Evolutionary conservation across 1,140 invertebrate genomes (phyloP).

Genomic region (Eueides isabella): DNA sequence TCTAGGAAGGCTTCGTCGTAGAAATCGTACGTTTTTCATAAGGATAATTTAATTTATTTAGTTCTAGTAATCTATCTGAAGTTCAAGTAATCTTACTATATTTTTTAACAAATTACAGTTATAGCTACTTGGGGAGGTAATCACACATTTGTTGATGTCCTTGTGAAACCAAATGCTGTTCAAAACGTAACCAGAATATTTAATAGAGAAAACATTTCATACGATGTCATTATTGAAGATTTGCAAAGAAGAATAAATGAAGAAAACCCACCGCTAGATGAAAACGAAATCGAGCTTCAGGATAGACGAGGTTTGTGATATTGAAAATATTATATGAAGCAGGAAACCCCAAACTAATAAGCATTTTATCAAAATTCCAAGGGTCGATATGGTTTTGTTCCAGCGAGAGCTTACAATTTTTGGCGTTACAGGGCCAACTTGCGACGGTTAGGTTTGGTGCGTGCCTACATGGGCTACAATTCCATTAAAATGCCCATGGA

Average conservation of each 20-base stretch:
- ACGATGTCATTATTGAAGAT: slow-evolving; percentile 87
- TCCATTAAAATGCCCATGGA: slow-evolving; percentile 81
- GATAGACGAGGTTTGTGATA: slow-evolving; percentile 86
- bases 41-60: neutral
- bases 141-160: slow-evolving; percentile 85
- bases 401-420: slow-evolving; percentile 83
- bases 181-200: slow-evolving; percentile 82
- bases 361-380: slow-evolving; percentile 53
- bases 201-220: slow-evolving; percentile 83
- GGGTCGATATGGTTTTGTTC: slow-evolving; percentile 72
- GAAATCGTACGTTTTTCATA: slow-evolving; percentile 62
- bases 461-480: slow-evolving; percentile 82
- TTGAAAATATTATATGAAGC: neutral
- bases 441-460: slow-evolving; percentile 68
- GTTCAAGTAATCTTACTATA: neutral
- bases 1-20: slow-evolving; percentile 58
- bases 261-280: slow-evolving; percentile 87
- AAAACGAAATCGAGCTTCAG: slow-evolving; percentile 85
- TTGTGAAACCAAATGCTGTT: slow-evolving; percentile 84
- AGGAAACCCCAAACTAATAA: neutral
- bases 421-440: slow-evolving; percentile 79
- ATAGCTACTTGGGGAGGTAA: slow-evolving; percentile 88
- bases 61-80: neutral
- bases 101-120: slow-evolving; percentile 73
- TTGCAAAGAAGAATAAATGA: slow-evolving; percentile 89